Evolutionary conservation across 1,140 invertebrate genomes (phyloP), one percentile per base, ranked within the genome.

Genomic region (Anadara kagoshimensis): DNA sequence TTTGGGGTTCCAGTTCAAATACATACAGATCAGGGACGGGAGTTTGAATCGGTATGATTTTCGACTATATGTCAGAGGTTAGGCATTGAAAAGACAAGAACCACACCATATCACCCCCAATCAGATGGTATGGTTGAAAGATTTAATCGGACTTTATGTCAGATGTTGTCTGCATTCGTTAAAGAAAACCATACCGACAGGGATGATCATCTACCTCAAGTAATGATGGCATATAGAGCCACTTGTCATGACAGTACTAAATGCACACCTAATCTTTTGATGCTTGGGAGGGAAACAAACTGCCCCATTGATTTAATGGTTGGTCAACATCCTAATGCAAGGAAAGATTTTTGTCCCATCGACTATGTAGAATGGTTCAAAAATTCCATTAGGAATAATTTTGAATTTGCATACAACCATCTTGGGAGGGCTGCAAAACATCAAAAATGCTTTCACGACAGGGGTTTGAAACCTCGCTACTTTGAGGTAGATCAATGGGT

Each of bases 1-100:
- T 84, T 79, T 69, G 89, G 90, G 16, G 68, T 84, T 2, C 88
- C 90, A 0, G 36, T 81, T 18, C 71, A 83, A 53, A 68, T 89
- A 8, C 74, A 86, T 22, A 70, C 85, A 0, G 87, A 90, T 73
- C 84, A 87, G 67, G 89, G 86, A 41, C 22, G 56, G 8, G 45
- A 78, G 47, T 75, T 80, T 36, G 56, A 73, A 64, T 51, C 41
- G 14, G 16, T n/a, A n/a, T n/a, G n/a, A n/a, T n/a, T n/a, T n/a
- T n/a, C n/a, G n/a, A n/a, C n/a, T n/a, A n/a, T n/a, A n/a, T n/a
- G n/a, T n/a, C n/a, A n/a, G n/a, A n/a, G n/a, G n/a, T n/a, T n/a
- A n/a, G n/a, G n/a, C n/a, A n/a, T n/a, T n/a, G n/a, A n/a, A n/a
- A n/a, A n/a, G n/a, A n/a, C n/a, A n/a, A n/a, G n/a, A n/a, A n/a